phyloP scores from a whole-genome alignment of 2,888 invertebrate species.

The Erannis defoliaria region DNA sequence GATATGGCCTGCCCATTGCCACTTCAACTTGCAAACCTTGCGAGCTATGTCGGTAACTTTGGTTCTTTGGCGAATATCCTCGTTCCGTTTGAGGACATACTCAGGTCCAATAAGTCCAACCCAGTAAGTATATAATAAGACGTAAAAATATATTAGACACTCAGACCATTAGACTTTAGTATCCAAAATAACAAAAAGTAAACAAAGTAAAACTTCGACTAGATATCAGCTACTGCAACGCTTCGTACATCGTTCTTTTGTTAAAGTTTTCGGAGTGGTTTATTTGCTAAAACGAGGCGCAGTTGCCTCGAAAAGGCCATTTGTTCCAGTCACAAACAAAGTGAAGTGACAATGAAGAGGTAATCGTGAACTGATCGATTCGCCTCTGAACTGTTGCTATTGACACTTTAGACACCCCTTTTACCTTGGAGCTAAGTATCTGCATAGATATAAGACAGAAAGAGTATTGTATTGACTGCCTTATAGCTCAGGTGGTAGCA shows the following conservation, averaged over 20 bases:
- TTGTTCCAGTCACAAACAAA: conserved; percentile 67
- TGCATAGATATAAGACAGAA: background rate
- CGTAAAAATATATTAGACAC: no score
- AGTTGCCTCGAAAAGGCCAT: conserved; percentile 62
- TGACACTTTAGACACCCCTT: conserved; percentile 45
- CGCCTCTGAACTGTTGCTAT: conserved; percentile 40
- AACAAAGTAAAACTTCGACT: no score
- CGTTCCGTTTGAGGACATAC: no score
- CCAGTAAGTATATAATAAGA: no score
- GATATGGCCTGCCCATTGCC: no score
- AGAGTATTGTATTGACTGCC: background rate
- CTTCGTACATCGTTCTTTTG: conserved; percentile 11
- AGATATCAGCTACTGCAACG: conserved; percentile 19
- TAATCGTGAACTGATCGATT: conserved; percentile 57
- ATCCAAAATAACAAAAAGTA: no score
- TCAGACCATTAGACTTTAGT: no score
- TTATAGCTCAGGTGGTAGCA: no score
- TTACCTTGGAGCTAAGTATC: conserved; percentile 27
- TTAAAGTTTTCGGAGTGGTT: conserved; percentile 56
- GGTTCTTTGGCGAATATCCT: no score
- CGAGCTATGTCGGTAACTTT: no score
- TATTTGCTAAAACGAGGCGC: conserved; percentile 66
- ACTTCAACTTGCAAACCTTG: no score
- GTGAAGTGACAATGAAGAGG: conserved; percentile 63
- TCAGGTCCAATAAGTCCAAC: no score